Base-by-base conservation (phyloP, 2,797 vertebrate species). In the Agapornis canus region DNA sequence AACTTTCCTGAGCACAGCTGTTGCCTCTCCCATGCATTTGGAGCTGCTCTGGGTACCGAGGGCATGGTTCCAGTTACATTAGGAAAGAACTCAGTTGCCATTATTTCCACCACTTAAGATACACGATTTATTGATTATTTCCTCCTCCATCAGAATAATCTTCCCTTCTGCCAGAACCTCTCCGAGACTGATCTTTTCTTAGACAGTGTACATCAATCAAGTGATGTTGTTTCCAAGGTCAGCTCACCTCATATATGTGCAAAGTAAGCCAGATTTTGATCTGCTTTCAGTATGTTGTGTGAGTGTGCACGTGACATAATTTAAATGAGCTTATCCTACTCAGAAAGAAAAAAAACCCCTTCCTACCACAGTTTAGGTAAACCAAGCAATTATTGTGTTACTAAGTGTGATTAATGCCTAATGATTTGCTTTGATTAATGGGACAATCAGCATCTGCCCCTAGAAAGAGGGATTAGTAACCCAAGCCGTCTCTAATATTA, bases 391-490 rank as follows among this genome's bases (percentile, higher is more conserved):
- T 97, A 97, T 95, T 96, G 91, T 96, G 89, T 87, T 91, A 96
- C 95, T 96, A 97, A 97, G 96, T 93, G 94, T 94, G 97, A 97
- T 97, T 96, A 94, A 97, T 93, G 92, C 93, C 97, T 97, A 95
- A 98, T 97, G 94, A 97, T 96, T 97, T 97, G 94, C 94, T 96
- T 84, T 96, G 97, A 97, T 97, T 97, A 98, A 98, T 95, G 98
- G 96, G 96, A 97, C 97, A 98, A 98, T 98, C 96, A 95, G 97
- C 97, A 98, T 98, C 98, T 98, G 97, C 96, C 97, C 93, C 93
- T 90, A 90, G 97, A 98, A 97, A 94, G 22, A 95, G 95, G 94
- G 96, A 97, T 97, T 98, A 98, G 98, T 98, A 98, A 98, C 81
- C 88, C 81, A 90, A 96, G 94, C 75, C 43, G 2, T 79, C 66